Base-by-base conservation (phyloP, 1,140 invertebrate species). In the Cryptotermes secundus region DNA sequence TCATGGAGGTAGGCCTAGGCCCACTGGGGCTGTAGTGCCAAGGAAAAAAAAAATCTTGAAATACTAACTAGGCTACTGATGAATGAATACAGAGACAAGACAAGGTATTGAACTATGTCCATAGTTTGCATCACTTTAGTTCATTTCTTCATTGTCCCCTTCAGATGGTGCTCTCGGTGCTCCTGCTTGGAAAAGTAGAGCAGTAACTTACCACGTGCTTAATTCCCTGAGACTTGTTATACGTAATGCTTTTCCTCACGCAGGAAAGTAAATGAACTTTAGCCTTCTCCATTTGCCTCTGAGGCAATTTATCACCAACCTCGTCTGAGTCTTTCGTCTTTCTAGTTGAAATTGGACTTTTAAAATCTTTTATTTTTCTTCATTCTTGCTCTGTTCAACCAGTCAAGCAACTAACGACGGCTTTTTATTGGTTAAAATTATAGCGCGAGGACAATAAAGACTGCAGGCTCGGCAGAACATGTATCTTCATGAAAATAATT, bases 311-410 rank as follows among this genome's bases (percentile, higher is more conserved):
- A 72, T 72, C 59, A 72, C 59, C 26, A 31, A 16, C 59, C 6
- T 72, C 26, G 59, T 72, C 19, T 72, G 14, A 31, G 59, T 26
- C 59, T 72, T 72, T 72, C 59, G 59, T 72, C 7, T 49, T 72
- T n/a, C 59, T 72, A 31, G 59, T n/a, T 72, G 59, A 72, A 72
- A 72, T 72, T 26, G 59, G 59, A 72, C 45, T 72, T 72, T 72
- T 72, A 72, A 72, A 72, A 49, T 49, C 45, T 49, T 22, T 19
- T 72, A 4, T 26, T 72, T 26, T 72, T 26, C 59, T 72, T 72
- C 59, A 72, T 72, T 72, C 59, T 26, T 72, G 16, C 7, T 72
- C 59, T 14, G 31, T 72, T 72, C 16, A 19, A 49, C 45, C 45
- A 49, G 16, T 49, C 0, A 19, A 49, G 45, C 16, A 49, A 49